A percentile compares a stretch with the other conserved stretches of the same genome.
Evolutionary conservation across 2,113 vertebrate genomes (phyloP).

Genomic region (Ochotona curzoniae): DNA sequence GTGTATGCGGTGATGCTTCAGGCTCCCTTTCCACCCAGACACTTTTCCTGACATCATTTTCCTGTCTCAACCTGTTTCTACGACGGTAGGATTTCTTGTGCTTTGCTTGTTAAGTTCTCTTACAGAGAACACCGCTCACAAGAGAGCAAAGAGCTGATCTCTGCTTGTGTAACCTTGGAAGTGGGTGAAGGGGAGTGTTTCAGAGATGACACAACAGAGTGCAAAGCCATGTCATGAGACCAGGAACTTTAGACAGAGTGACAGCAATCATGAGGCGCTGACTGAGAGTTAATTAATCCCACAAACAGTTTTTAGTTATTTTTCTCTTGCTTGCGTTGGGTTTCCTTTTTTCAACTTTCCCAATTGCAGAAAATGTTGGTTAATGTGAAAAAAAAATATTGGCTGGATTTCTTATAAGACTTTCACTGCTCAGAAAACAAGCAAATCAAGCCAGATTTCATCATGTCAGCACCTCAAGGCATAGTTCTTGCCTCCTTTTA

Average conservation of each 20-base stretch:
- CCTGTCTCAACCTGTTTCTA: neutral
- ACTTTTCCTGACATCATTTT: slow-evolving; percentile 26
- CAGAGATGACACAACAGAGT: neutral
- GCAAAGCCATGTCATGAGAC: neutral
- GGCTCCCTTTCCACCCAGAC: neutral
- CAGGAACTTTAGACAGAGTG: neutral
- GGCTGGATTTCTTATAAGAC: neutral
- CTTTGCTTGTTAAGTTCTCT: neutral
- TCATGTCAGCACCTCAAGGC: neutral
- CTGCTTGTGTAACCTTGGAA: slow-evolving; percentile 30
- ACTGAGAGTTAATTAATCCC: neutral
- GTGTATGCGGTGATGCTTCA: neutral
- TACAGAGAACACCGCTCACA: neutral
- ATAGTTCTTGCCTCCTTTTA: neutral
- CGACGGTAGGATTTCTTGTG: slow-evolving; percentile 16
- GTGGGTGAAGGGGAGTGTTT: neutral
- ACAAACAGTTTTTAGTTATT: neutral
- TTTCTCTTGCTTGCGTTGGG: neutral
- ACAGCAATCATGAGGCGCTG: neutral
- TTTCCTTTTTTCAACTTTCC: slow-evolving; percentile 32
- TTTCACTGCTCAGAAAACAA: slow-evolving; percentile 24
- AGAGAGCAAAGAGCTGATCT: neutral
- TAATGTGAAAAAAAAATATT: neutral
- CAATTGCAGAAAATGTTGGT: neutral
- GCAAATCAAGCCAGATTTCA: neutral